Conservation (phyloP, 2,797 vertebrate species). For the Discoglossus pictus region DNA sequence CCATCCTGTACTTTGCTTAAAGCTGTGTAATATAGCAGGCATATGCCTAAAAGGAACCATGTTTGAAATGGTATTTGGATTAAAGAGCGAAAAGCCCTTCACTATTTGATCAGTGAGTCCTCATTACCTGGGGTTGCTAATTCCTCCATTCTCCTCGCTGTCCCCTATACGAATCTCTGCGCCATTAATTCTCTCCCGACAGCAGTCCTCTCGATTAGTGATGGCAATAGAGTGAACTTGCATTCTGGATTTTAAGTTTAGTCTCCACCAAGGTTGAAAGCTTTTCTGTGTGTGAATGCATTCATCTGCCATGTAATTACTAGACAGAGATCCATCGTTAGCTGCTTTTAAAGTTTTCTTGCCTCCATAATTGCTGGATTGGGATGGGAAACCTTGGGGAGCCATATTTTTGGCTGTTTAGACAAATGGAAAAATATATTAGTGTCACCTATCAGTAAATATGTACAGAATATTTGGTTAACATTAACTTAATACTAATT, state of each 20-base stretch:
- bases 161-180: conserved; percentile 49
- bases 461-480: too few relatives aligned
- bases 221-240: conserved; percentile 45
- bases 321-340: conserved; percentile 47
- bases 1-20: too few relatives aligned
- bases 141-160: conserved; percentile 34
- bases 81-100: too few relatives aligned
- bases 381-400: conserved; percentile 27
- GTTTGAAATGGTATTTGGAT: too few relatives aligned
- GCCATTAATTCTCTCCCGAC: conserved; percentile 38
- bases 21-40: too few relatives aligned
- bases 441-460: too few relatives aligned
- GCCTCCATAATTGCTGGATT: conserved; percentile 27
- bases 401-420: conserved; percentile 40
- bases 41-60: too few relatives aligned
- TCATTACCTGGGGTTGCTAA: conserved; percentile 49
- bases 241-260: conserved; percentile 43
- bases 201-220: conserved; percentile 50
- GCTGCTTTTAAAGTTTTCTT: not conserved
- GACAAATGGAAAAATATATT: too few relatives aligned
- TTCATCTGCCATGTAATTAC: conserved; percentile 33
- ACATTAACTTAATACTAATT: too few relatives aligned
- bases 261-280: conserved; percentile 42
- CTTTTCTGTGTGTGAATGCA: conserved; percentile 41
- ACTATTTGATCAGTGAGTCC: not conserved